Conservation (phyloP, 2,888 invertebrate genomes). For the Athrips mouffetella region DNA sequence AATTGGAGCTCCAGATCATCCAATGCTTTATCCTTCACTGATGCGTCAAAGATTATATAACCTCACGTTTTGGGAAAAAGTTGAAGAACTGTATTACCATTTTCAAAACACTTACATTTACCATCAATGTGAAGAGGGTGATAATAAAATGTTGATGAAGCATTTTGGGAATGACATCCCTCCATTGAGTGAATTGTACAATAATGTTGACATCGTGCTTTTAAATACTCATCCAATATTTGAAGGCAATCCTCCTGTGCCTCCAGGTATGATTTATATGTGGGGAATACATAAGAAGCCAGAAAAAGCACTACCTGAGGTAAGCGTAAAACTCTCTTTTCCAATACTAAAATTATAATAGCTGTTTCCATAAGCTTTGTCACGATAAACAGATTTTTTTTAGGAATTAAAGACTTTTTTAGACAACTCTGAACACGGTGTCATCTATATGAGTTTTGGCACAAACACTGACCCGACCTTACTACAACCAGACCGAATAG, state of each 20-base stretch:
- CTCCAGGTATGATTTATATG: constrained; percentile 37
- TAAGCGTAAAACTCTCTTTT: neutral
- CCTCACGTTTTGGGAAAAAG: constrained; percentile 32
- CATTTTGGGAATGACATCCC: constrained; percentile 30
- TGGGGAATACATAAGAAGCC: no score
- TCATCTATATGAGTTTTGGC: no score
- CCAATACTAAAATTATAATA: neutral
- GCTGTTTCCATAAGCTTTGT: neutral
- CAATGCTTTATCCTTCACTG: constrained; percentile 25
- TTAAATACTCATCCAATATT: constrained; percentile 45
- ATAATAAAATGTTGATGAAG: constrained; percentile 24
- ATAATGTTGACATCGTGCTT: constrained; percentile 51
- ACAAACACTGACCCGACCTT: no score
- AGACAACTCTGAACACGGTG: neutral
- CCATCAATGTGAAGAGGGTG: no score
- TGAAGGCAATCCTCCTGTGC: constrained; percentile 31
- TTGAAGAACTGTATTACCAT: constrained; percentile 23
- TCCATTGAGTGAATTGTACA: constrained; percentile 26
- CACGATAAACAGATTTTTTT: neutral
- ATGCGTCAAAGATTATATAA: constrained; percentile 27
- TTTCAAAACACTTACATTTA: no score
- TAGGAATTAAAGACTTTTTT: neutral
- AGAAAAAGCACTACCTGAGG: no score
- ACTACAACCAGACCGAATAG: no score
- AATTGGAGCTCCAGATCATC: constrained; percentile 30